phyloP scores from a whole-genome alignment of 2,888 invertebrate species.

The Pocota personata region DNA sequence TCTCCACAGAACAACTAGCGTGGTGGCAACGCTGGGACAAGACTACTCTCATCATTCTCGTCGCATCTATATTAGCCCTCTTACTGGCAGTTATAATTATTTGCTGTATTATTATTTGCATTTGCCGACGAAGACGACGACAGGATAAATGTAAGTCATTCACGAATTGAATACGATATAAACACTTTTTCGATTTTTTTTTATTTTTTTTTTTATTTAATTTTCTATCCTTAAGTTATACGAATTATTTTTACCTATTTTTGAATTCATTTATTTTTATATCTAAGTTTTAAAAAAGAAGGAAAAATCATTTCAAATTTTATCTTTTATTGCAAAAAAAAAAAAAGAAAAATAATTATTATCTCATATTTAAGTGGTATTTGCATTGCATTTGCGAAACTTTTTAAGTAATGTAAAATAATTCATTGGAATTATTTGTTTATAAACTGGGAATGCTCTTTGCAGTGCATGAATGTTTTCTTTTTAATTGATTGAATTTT shows the following conservation, averaged over 20 bases:
- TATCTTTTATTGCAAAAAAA: constrained; percentile 44
- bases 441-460: constrained; percentile 40
- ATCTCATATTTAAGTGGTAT: constrained; percentile 41
- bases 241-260: constrained; percentile 31
- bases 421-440: constrained; percentile 38
- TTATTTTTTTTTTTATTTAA: constrained; percentile 4
- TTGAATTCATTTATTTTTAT: constrained; percentile 28
- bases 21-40: constrained; percentile 92
- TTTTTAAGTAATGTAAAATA: constrained; percentile 24
- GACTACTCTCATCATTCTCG: constrained; percentile 90
- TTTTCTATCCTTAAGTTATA: constrained; percentile 42
- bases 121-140: constrained; percentile 91
- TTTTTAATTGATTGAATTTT: constrained; percentile 9
- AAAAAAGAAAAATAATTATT: background rate
- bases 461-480: constrained; percentile 54
- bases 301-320: constrained; percentile 14
- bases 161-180: background rate
- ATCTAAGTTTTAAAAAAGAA: constrained; percentile 21
- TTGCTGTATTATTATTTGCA: constrained; percentile 92
- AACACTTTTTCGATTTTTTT: constrained; percentile 2
- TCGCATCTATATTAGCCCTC: constrained; percentile 87
- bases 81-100: constrained; percentile 90
- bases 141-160: constrained; percentile 83
- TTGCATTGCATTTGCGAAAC: constrained; percentile 54
- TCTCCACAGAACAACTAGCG: constrained; percentile 87